phyloP scores from a whole-genome alignment of 2,797 vertebrate genomes.

The Sitta carolinensis region DNA sequence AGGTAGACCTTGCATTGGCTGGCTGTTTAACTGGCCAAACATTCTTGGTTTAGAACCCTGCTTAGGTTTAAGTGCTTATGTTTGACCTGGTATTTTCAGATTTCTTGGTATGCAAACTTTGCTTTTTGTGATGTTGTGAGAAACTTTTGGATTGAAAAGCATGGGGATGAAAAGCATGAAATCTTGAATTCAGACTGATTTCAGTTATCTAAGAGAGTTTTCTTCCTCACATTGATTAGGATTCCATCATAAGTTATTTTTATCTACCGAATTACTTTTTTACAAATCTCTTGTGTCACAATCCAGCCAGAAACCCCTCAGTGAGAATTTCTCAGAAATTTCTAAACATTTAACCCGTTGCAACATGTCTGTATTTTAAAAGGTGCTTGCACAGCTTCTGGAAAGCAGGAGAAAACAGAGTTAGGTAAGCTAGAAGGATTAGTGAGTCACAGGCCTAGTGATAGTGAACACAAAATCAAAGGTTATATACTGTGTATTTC shows the following conservation, averaged over 20 bases:
- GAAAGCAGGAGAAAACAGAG: not conserved
- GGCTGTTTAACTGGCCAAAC: not conserved
- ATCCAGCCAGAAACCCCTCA: not conserved
- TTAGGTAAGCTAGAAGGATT: not conserved
- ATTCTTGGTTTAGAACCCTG: not conserved
- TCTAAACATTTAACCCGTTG: not conserved
- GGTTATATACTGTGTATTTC: not conserved
- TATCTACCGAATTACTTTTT: not conserved
- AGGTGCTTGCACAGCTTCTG: not conserved
- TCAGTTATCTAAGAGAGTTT: not conserved
- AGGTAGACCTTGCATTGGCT: not conserved
- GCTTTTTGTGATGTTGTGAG: not conserved
- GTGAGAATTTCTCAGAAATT: not conserved
- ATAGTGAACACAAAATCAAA: not conserved
- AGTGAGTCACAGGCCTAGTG: not conserved
- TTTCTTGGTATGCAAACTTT: not conserved
- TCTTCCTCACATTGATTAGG: not conserved
- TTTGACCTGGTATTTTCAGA: not conserved
- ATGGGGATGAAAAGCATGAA: not conserved
- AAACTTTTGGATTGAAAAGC: not conserved
- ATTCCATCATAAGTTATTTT: not conserved
- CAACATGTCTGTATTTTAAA: not conserved
- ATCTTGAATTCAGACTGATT: not conserved
- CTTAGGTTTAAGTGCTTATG: not conserved
- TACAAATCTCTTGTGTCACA: not conserved